A percentile compares a stretch with the other conserved stretches of the same genome.
These are phyloP conservation scores for Grantiella picta DNA, from an alignment of 2,113 vertebrate species.

Conservation along the genomic window DNA sequence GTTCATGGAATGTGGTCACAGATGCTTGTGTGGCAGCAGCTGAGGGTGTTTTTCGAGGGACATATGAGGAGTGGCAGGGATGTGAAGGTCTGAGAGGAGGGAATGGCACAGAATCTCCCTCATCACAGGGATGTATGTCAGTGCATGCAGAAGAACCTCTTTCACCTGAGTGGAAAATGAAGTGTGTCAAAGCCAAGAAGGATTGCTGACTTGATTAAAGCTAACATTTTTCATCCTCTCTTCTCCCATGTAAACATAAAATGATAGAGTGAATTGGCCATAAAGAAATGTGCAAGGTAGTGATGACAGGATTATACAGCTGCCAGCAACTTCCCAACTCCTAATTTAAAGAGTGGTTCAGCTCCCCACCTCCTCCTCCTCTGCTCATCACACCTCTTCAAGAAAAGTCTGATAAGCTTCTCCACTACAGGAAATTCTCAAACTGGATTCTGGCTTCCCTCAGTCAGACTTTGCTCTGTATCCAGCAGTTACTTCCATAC, in stretches of 20 bases:
- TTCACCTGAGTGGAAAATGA: neutral
- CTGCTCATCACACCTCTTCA: neutral
- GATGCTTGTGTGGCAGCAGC: neutral
- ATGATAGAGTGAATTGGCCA: neutral
- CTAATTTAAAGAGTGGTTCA: neutral
- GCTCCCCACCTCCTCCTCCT: neutral
- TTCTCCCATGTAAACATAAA: neutral
- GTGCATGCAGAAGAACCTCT: fast-evolving
- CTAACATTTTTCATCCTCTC: neutral
- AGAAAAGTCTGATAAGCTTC: neutral
- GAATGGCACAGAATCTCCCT: neutral
- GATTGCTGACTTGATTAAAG: neutral
- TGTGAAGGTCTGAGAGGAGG: neutral
- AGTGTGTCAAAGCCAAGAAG: neutral
- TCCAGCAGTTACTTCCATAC: neutral
- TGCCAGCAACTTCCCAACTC: neutral
- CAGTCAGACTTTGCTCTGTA: neutral
- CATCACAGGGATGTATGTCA: neutral
- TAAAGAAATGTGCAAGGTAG: neutral
- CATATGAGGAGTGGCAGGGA: neutral
- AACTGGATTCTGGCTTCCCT: neutral
- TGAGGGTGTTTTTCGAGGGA: neutral
- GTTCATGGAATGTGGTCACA: fast-evolving
- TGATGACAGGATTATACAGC: neutral
- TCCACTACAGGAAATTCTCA: neutral